Base-by-base conservation (phyloP, 2,113 vertebrate species). In the Tetrao urogallus region DNA sequence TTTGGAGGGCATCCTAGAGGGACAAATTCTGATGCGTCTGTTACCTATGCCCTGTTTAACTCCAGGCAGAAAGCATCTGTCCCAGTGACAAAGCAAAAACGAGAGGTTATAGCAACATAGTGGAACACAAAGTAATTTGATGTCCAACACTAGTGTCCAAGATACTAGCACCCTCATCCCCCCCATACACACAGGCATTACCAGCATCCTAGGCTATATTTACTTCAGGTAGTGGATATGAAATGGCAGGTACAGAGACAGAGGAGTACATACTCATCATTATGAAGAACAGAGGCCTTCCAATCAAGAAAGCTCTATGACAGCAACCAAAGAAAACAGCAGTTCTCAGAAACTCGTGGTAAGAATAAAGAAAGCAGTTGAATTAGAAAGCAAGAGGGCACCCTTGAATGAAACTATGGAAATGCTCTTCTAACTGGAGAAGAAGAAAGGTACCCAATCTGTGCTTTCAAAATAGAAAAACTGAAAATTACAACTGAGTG, bases 221-320 rank as follows among this genome's bases (percentile, higher is more conserved):
- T 52, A 34, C 34, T 32, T 24, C 13, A 21, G 42, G 54, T 11
- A 27, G 42, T 17, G 18, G 19, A 40, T 12, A 20, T 10, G 8
- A 34, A 38, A 38, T 1, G 0, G 36, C 1, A 0, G 10, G 9
- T 27, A 21, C 2, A 1, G 42, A 69, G 42, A 8, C 1, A 1
- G 10, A 32, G 20, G 20, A 32, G 9, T 21, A 27, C 10, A 14
- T 19, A 52, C 36, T 42, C 48, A 54, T 40, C 36, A 45, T 32
- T 64, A 5, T 9, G 10, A 58, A 57, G 48, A 71, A 45, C 36
- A 78, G 13, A 63, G 10, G 6, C 21, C 13, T 47, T 71, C 25
- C 60, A 84, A 79, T 42, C 18, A 43, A 28, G 45, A 16, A 30
- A 67, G 3, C 22, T 78, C 72, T 28, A 40, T 27, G 27, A 16